A percentile compares a stretch with the other conserved stretches of the same genome.
Evolutionary conservation across 1,140 invertebrate genomes (phyloP).

Genomic region (Cotesia chilonis): DNA sequence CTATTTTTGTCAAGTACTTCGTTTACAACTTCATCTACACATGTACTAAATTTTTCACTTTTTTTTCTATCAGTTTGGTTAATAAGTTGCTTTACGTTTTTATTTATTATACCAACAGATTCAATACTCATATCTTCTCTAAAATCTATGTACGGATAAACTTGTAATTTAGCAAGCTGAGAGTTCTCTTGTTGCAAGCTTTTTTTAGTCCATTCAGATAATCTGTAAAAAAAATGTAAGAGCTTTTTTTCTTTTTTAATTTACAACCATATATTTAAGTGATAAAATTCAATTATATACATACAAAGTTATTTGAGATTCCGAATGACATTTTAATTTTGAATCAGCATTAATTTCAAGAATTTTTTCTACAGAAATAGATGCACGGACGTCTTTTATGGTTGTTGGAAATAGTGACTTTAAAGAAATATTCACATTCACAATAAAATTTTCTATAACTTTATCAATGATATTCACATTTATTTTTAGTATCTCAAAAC

Average conservation of each 20-base stretch:
- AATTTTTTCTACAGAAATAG: constrained; percentile 66
- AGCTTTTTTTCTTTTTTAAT: too few relatives aligned
- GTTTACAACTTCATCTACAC: constrained; percentile 71
- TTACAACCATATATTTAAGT: too few relatives aligned
- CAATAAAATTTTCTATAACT: constrained; percentile 68
- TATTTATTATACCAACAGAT: constrained; percentile 72
- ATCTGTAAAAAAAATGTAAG: constrained; percentile 43
- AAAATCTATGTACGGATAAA: constrained; percentile 77
- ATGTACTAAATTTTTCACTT: constrained; percentile 67
- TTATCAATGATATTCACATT: constrained; percentile 65
- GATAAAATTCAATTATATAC: constrained; percentile 30
- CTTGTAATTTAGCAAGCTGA: constrained; percentile 70
- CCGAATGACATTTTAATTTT: constrained; percentile 48
- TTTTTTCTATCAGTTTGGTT: constrained; percentile 70
- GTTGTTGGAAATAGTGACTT: constrained; percentile 70
- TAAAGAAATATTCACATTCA: constrained; percentile 69
- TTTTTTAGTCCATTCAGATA: constrained; percentile 62
- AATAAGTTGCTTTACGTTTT: constrained; percentile 67
- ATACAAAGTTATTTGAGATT: constrained; percentile 53
- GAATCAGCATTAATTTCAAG: constrained; percentile 45
- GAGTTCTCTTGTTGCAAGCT: constrained; percentile 71
- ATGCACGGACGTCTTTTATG: constrained; percentile 66
- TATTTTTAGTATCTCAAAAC: constrained; percentile 65
- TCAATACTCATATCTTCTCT: constrained; percentile 81
- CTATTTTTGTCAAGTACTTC: constrained; percentile 68